Conservation (phyloP, 2,113 vertebrate genomes). For the Crypturellus undulatus region DNA sequence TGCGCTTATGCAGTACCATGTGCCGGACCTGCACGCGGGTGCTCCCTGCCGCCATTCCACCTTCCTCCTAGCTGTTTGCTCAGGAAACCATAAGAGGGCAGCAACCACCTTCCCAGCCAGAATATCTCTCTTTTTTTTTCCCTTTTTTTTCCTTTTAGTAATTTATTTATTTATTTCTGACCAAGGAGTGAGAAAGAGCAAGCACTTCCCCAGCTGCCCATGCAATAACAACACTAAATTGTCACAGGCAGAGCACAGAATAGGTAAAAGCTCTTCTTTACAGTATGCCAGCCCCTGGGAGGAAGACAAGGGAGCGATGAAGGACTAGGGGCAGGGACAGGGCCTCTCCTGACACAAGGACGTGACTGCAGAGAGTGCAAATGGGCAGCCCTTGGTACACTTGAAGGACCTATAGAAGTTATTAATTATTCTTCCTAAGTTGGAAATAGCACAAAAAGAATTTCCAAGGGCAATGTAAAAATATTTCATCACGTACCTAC, state of each 20-base stretch:
- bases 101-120: conserved; percentile 30
- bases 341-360: too few species aligned
- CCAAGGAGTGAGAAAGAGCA: fast-evolving
- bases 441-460: not conserved
- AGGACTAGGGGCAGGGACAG: too few species aligned
- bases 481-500: not conserved
- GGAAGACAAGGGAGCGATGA: too few species aligned
- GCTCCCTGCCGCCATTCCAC: not conserved
- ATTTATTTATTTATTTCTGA: not conserved
- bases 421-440: not conserved
- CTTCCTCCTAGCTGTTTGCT: not conserved
- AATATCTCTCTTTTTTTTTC: fast-evolving
- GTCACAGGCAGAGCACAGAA: not conserved
- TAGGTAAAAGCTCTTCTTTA: too few species aligned
- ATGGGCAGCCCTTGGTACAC: too few species aligned
- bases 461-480: not conserved
- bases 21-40: not conserved
- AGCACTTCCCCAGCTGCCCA: fast-evolving
- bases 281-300: too few species aligned
- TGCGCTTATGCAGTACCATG: not conserved
- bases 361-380: too few species aligned
- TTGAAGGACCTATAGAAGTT: not conserved
- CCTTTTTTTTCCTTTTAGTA: too few species aligned
- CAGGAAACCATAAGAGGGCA: conserved; percentile 61
- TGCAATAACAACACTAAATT: not conserved